Evolutionary conservation across 2,888 invertebrate species (phyloP).

Genomic region (Leptinotarsa tumamoca): DNA sequence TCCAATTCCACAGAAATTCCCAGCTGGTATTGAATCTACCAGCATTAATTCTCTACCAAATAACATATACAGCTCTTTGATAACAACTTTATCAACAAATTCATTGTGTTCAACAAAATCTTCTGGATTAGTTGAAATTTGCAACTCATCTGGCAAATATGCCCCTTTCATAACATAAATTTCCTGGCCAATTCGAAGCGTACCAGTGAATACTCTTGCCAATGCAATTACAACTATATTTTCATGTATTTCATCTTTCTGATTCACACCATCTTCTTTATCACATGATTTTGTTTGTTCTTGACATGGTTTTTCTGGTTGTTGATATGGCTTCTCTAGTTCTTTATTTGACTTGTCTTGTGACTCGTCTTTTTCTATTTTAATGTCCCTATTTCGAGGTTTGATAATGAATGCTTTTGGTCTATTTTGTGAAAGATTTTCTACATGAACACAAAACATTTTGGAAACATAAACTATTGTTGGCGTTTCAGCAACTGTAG

Average conservation of each 20-base stretch:
- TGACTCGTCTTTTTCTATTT: slow-evolving; percentile 27
- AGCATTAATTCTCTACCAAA: slow-evolving; percentile 92
- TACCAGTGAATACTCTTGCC: slow-evolving; percentile 93
- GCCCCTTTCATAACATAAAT: slow-evolving; percentile 89
- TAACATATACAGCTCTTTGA: slow-evolving; percentile 86
- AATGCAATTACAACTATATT: slow-evolving; percentile 86
- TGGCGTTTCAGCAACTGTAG: slow-evolving; percentile 70
- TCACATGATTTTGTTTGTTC: slow-evolving; percentile 42
- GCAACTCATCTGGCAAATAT: slow-evolving; percentile 77
- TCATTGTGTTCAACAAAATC: slow-evolving; percentile 42
- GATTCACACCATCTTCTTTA: slow-evolving; percentile 51
- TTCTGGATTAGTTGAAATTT: slow-evolving; percentile 38
- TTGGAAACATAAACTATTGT: slow-evolving; percentile 85
- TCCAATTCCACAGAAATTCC: slow-evolving; percentile 91
- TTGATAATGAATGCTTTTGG: slow-evolving; percentile 79
- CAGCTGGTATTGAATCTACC: slow-evolving; percentile 85
- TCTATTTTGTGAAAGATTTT: slow-evolving; percentile 82
- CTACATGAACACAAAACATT: slow-evolving; percentile 88
- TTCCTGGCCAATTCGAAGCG: slow-evolving; percentile 78
- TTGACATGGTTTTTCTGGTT: too few relatives aligned
- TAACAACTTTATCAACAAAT: slow-evolving; percentile 71
- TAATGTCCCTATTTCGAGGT: slow-evolving; percentile 56
- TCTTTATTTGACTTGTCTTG: slow-evolving; percentile 45
- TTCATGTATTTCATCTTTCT: slow-evolving; percentile 56
- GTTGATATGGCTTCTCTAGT: slow-evolving; percentile 46